phyloP scores from a whole-genome alignment of 2,113 vertebrate species.

The Jaculus jaculus region DNA sequence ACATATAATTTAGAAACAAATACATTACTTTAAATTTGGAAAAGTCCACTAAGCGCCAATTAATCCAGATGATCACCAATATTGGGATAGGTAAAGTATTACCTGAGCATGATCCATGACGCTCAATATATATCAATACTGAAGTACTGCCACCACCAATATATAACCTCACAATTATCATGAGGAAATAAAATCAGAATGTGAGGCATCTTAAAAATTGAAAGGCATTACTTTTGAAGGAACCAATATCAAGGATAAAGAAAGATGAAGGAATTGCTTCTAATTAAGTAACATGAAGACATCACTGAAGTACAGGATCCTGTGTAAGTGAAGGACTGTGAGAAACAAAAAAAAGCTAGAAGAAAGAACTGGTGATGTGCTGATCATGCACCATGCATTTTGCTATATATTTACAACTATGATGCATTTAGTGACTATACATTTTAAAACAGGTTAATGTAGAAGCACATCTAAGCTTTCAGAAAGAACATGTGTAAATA shows the following conservation, averaged over 20 bases:
- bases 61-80: too few species aligned
- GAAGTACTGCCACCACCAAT: neutral
- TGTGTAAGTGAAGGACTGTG: neutral
- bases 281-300: neutral
- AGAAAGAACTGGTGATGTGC: neutral
- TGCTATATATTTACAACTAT: neutral
- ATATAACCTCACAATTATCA: neutral
- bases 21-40: too few species aligned
- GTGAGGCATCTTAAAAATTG: neutral
- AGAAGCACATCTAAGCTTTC: neutral
- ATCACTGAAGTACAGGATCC: neutral
- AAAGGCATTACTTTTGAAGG: neutral
- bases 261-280: neutral
- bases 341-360: neutral
- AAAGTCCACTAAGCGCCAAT: too few species aligned
- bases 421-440: neutral
- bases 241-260: neutral
- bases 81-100: too few species aligned
- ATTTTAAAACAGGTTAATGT: neutral
- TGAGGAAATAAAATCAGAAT: neutral
- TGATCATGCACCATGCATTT: neutral
- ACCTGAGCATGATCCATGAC: too few species aligned
- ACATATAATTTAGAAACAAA: neutral
- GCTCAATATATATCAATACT: neutral
- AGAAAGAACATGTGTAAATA: neutral